Evolutionary conservation across 2,888 invertebrate species (phyloP), one percentile per base, ranked within the genome.

Genomic region (Trisateles emortualis): DNA sequence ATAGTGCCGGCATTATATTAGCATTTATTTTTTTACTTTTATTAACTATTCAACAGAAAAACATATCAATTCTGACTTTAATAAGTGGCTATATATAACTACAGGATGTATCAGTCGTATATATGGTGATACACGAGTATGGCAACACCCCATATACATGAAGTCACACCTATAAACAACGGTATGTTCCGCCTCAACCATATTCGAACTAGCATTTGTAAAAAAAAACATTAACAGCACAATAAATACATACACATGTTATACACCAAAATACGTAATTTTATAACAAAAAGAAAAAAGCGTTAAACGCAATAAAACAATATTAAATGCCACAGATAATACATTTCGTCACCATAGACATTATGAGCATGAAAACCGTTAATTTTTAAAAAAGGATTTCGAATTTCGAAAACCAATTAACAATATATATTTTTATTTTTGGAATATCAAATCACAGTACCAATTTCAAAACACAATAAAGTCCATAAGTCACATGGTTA

Each of bases 101-200:
- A n/a, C n/a, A n/a, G n/a, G n/a, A n/a, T n/a, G 6, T 58, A 77
- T 87, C 83, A 88, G 61, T 85, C 83, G 66, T 89, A 88, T 56
- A 90, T 74, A 51, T 92, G 88, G 73, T 92, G 90, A 57, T 92
- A 93, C 2, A 92, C 86, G 47, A 92, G 83, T 53, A 93, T 86
- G n/a, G 92, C 92, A 36, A 93, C 89, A 87, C 97, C 97, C 96
- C 97, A 97, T 90, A 97, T 94, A 94, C 97, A 97, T 86, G 97
- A 97, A 84, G 97, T 97, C 87, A 97, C 95, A 90, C 97, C 97
- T 93, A 97, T 95, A 95, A 97, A 95, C 90, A 97, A 93, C 80
- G 97, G 97, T 93, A 97, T 88, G 78, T 95, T 94, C 79, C 93
- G 93, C 84, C 93, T 92, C 87, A 94, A 92, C 90, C 94, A 92